Evolutionary conservation across 2,888 invertebrate species (phyloP), one percentile per base, ranked within the genome.

Genomic region (Aleiodes testaceus): DNA sequence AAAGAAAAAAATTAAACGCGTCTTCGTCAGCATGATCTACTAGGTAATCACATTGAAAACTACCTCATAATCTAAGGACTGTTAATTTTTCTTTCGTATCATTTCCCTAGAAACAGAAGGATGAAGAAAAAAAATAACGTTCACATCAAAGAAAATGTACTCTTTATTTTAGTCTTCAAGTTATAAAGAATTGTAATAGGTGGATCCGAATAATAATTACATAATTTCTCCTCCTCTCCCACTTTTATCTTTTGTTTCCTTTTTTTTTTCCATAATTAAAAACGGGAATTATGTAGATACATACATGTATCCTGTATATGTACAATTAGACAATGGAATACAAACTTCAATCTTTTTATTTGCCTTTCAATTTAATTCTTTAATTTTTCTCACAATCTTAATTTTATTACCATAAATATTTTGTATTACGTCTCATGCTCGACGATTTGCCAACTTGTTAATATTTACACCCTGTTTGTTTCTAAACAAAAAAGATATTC

Each of bases 21-120:
- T 45, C 59, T 50, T 44, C 7, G 59, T 59, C 61, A 59, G 66
- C 65, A 55, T 55, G 26, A 47, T 49, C 20, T 36, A 11, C 47
- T 66, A 66, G 45, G 49, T 61, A 59, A 36, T 49, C 49, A 59
- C 55, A 68, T 30, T 59, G 45, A 59, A 65, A 18, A 53, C 55
- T 44, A 65, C 50, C 55, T 26, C 42, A 70, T 49, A 65, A 30
- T 20, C 20, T 50, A 42, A 20, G 59, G 36, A 63, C 69, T 47
- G 63, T 66, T 59, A 45, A 69, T 59, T 50, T 70, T 63, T 55
- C 4, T 66, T 68, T 45, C 50, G 49, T 64, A 64, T 69, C 16
- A 44, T 50, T 69, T 55, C 55, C 36, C 49, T 71, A 44, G 16
- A 18, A n/a, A 7, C 12, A 6, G 45, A 45, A 44, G 44, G 12